Evolutionary conservation across 2,797 vertebrate species (phyloP).

Genomic region (Micromesistius poutassou): DNA sequence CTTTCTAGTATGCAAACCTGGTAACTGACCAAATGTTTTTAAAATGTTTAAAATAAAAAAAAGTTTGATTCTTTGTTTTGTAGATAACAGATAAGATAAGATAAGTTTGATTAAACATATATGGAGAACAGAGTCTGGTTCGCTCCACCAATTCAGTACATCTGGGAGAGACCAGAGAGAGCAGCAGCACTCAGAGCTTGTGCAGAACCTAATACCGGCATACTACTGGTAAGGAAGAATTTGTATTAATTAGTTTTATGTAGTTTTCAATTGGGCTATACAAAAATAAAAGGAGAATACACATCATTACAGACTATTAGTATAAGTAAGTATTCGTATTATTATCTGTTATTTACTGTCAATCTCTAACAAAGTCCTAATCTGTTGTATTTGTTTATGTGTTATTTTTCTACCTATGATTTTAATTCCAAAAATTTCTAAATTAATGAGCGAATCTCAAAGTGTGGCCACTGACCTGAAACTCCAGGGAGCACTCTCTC

Average conservation of each 20-base stretch:
- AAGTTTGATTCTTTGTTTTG: neutral
- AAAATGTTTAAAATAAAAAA: neutral
- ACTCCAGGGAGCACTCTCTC: conserved; percentile 34
- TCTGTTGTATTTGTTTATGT: conserved; percentile 4
- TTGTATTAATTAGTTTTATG: conserved; percentile 7
- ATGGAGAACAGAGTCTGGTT: conserved; percentile 19
- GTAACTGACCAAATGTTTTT: neutral
- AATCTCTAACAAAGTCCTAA: neutral
- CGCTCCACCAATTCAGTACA: neutral
- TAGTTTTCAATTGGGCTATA: neutral
- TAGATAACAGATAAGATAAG: too few species aligned
- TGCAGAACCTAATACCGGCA: neutral
- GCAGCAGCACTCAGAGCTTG: neutral
- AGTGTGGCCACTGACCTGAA: conserved; percentile 50
- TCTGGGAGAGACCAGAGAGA: conserved; percentile 2
- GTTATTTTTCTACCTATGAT: conserved; percentile 23
- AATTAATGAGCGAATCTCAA: conserved; percentile 46
- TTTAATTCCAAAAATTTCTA: conserved; percentile 29
- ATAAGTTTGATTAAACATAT: conserved; percentile 17
- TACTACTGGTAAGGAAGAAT: neutral
- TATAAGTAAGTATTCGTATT: too few species aligned
- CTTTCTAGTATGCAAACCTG: neutral
- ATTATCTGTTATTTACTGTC: neutral
- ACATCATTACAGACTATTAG: neutral
- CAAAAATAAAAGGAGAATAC: neutral